These are phyloP conservation scores for Mythimna pallens DNA, from an alignment of 2,888 invertebrate genomes.

Conservation along the genomic window DNA sequence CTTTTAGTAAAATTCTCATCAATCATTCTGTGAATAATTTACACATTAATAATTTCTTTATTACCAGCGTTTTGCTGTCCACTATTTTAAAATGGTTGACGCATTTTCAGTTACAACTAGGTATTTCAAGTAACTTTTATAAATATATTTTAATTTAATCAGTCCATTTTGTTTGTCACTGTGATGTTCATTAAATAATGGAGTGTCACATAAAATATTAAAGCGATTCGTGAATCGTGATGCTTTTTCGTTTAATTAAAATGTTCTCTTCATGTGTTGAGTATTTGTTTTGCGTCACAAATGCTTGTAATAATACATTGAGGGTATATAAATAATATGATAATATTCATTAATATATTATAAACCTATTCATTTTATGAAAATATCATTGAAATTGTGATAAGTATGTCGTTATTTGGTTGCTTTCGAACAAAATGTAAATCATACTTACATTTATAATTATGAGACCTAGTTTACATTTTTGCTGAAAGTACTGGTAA, in stretches of 20 bases:
- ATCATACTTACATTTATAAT: not conserved
- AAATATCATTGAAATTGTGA: not conserved
- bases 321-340: constrained; percentile 7
- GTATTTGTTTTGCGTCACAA: constrained; percentile 42
- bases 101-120: constrained; percentile 37
- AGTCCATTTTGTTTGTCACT: constrained; percentile 68
- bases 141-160: constrained; percentile 54
- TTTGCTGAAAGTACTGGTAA: not conserved
- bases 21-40: constrained; percentile 56
- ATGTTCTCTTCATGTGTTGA: constrained; percentile 63
- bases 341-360: too few species aligned
- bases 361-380: not conserved
- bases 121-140: constrained; percentile 33
- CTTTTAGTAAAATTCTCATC: constrained; percentile 43
- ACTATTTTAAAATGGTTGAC: constrained; percentile 32
- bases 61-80: constrained; percentile 33
- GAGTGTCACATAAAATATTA: constrained; percentile 70
- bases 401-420: not conserved
- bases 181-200: constrained; percentile 71
- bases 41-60: constrained; percentile 55
- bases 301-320: not conserved
- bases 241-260: constrained; percentile 72
- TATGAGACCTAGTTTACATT: not conserved
- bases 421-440: not conserved
- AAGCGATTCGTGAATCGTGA: constrained; percentile 65